Conservation (phyloP, 2,888 invertebrate genomes). For the Vannuccia rotundouncinata region DNA sequence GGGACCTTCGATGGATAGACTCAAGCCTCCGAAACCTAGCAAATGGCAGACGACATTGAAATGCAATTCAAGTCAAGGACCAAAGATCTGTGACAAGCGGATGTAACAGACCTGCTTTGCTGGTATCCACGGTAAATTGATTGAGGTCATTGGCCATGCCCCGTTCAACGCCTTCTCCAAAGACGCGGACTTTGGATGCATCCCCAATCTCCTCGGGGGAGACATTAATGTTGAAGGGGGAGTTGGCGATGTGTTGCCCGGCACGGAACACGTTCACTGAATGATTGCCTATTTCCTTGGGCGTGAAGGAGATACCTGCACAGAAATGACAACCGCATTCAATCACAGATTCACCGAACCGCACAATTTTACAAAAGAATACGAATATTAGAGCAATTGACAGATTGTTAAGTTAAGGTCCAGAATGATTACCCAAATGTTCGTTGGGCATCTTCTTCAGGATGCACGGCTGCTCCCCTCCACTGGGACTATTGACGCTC, state of each 20-base stretch:
- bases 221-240: slow-evolving; percentile 92
- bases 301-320: slow-evolving; percentile 86
- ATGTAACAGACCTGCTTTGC: slow-evolving; percentile 70
- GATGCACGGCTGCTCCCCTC: slow-evolving; percentile 92
- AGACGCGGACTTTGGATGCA: slow-evolving; percentile 86
- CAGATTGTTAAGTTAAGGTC: too few species aligned
- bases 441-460: slow-evolving; percentile 87
- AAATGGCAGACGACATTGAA: not conserved
- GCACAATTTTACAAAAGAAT: too few species aligned
- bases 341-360: too few species aligned
- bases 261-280: slow-evolving; percentile 85
- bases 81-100: too few species aligned
- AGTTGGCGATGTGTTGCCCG: slow-evolving; percentile 89
- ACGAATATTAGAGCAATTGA: too few species aligned
- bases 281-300: slow-evolving; percentile 85
- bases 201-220: slow-evolving; percentile 87
- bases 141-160: slow-evolving; percentile 88
- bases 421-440: slow-evolving; percentile 75
- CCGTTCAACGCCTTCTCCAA: slow-evolving; percentile 74
- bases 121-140: slow-evolving; percentile 85
- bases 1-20: slow-evolving; percentile 92
- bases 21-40: slow-evolving; percentile 80
- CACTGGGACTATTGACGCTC: slow-evolving; percentile 84
- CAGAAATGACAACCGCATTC: too few species aligned
- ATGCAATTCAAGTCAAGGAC: too few species aligned